A percentile compares a stretch with the other conserved stretches of the same genome.
Conservation (phyloP, 2,888 invertebrate genomes). For the Agriopis leucophaearia region DNA sequence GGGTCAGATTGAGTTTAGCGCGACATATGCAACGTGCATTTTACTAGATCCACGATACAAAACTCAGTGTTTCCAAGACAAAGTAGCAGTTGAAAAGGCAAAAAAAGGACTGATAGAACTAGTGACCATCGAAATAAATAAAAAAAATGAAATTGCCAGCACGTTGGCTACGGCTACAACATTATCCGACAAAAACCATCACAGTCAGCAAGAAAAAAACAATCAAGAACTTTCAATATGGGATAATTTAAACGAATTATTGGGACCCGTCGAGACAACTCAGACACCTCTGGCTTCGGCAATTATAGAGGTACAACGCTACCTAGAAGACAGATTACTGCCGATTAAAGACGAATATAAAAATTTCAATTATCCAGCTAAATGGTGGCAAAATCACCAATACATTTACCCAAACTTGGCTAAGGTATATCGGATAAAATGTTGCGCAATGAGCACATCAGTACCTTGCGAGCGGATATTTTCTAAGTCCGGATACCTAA, state of each 20-base stretch:
- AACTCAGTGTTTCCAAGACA: slow-evolving; percentile 34
- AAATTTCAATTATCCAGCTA: slow-evolving; percentile 37
- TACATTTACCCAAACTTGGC: slow-evolving; percentile 41
- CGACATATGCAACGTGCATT: slow-evolving; percentile 44
- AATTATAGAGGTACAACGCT: slow-evolving; percentile 43
- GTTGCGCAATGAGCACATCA: slow-evolving; percentile 37
- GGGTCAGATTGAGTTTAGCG: slow-evolving; percentile 38
- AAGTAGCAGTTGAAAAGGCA: slow-evolving; percentile 37
- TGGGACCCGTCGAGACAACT: slow-evolving; percentile 6
- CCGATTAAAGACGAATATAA: slow-evolving; percentile 35
- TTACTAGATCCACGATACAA: slow-evolving; percentile 44
- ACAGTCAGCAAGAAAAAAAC: slow-evolving; percentile 4
- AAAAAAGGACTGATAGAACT: slow-evolving; percentile 26
- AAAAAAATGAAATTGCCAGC: slow-evolving; percentile 3
- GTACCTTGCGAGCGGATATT: slow-evolving; percentile 43
- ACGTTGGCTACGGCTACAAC: slow-evolving; percentile 1
- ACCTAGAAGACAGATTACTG: slow-evolving; percentile 36
- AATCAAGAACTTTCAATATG: slow-evolving; percentile 11
- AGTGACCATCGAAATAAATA: slow-evolving; percentile 14
- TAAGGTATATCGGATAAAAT: slow-evolving; percentile 27
- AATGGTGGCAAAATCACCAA: slow-evolving; percentile 45
- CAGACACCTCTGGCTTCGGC: slow-evolving; percentile 20
- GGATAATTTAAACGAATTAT: slow-evolving; percentile 10
- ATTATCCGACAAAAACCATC: slow-evolving; percentile 11
- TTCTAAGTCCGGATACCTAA: slow-evolving; percentile 35